phyloP scores from a whole-genome alignment of 2,888 invertebrate genomes.

The Oxytorus armatus region DNA sequence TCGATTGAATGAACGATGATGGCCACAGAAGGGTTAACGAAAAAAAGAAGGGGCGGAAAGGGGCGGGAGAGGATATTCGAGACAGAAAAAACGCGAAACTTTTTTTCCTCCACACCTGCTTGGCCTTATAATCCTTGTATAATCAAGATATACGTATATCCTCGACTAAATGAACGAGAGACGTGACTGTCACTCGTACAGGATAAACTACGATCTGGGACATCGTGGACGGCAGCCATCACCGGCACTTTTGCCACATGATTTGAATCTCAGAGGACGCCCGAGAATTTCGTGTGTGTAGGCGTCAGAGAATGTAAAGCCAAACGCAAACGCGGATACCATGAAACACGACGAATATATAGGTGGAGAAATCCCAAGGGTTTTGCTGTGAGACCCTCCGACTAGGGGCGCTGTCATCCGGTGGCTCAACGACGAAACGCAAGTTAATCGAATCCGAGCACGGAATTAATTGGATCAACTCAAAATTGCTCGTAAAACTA shows the following conservation, averaged over 20 bases:
- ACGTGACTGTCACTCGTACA: slow-evolving; percentile 44
- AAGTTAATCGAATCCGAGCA: slow-evolving; percentile 55
- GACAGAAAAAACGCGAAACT: slow-evolving; percentile 5
- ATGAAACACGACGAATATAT: slow-evolving; percentile 43
- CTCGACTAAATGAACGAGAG: slow-evolving; percentile 14
- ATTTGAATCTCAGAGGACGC: slow-evolving; percentile 53
- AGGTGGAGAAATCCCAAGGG: slow-evolving; percentile 23
- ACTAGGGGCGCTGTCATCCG: slow-evolving; percentile 14
- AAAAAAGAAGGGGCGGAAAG: slow-evolving; percentile 8
- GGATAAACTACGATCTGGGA: slow-evolving; percentile 43
- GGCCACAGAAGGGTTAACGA: background rate
- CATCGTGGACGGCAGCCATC: slow-evolving; percentile 47
- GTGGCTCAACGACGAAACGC: slow-evolving; percentile 37
- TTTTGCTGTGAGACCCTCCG: slow-evolving; percentile 32
- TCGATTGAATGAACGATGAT: slow-evolving; percentile 37
- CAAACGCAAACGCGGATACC: slow-evolving; percentile 48
- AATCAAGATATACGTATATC: background rate
- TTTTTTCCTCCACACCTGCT: slow-evolving; percentile 21
- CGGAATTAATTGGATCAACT: slow-evolving; percentile 56
- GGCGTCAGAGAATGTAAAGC: slow-evolving; percentile 5
- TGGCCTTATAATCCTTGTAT: slow-evolving; percentile 14
- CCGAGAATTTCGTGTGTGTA: slow-evolving; percentile 24
- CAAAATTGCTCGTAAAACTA: slow-evolving; percentile 47
- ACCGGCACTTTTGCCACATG: slow-evolving; percentile 59
- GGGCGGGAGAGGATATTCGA: no score